Evolutionary conservation across 2,888 invertebrate genomes (phyloP), one percentile per base, ranked within the genome.

Genomic region (Andrena trimmerana): DNA sequence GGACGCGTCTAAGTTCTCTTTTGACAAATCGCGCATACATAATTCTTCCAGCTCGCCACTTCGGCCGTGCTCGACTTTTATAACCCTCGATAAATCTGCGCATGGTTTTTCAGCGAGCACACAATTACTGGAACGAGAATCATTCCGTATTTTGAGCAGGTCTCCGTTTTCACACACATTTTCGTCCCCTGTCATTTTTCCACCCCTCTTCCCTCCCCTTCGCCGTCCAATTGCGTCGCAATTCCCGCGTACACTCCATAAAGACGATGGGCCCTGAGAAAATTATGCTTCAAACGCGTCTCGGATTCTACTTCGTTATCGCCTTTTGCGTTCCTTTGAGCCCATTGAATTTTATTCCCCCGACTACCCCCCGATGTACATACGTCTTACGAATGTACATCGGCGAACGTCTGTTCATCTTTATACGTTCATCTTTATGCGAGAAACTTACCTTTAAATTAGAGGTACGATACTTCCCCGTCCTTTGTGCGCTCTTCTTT

Each of bases 1-100:
- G 10, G 7, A n/a, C 24, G 33, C 27, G 8, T 24, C 65, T 36
- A 8, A 59, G 16, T 42, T 24, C 48, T n/a, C 81, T 80, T 81
- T 81, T 80, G 81, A 81, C 62, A 73, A 68, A 81, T 67, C 72
- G 81, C 57, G 81, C 81, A 80, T 81, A 36, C 62, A 63, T 81
- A 81, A 81, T 81, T 27, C 48, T 67, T 60, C 71, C 42, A 33
- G 71, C 33, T 54, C 29, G 80, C 20, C 42, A 57, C 48, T 59
- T 52, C 33, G 62, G 27, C 24, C 31, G 6, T 27, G 42, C 59
- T 62, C 57, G 36, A 66, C 52, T 66, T 70, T 81, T 65, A 74
- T 33, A 65, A 57, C 67, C 81, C 68, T 52, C 81, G 81, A 74
- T 81, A 81, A 81, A 81, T 81, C 73, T 65, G 72, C 68, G 50